Base-by-base conservation (phyloP, 2,113 vertebrate species). In the Fukomys damarensis region DNA sequence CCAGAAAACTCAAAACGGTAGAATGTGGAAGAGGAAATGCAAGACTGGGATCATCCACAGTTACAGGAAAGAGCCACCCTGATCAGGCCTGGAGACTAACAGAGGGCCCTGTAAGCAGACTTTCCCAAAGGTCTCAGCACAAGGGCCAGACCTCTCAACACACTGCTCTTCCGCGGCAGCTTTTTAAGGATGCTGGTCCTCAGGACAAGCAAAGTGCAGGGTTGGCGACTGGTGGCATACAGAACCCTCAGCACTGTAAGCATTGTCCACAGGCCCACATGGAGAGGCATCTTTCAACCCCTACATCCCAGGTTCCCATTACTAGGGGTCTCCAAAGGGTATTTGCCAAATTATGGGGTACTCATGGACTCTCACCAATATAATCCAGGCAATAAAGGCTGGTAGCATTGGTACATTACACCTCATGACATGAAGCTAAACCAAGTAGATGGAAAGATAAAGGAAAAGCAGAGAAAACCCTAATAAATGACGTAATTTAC, bases 401-500 rank as follows among this genome's bases (percentile, higher is more conserved):
- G 76, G 16, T 58, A 95, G 76, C 84, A 87, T 17, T 92, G 17
- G 38, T 9, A 90, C 58, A 16, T 22, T 83, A 16, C 76, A 89
- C 6, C 10, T 38, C 30, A 89, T 52, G 32, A 68, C 35, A n/a
- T 52, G 19, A 94, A 92, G 41, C 24, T 90, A 92, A 93, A 84
- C n/a, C 28, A 94, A 66, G 30, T 74, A 2, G 8, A 59, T 22
- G 12, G 56, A 6, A 10, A 74, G 17, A 49, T 5, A 46, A 6
- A 7, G 14, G 93, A 3, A 82, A 93, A 76, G 58, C 41, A 91
- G 16, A 91, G 13, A 79, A 96, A 95, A 86, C 58, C 41, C 56
- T 94, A 98, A 98, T 97, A 97, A 98, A 98, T 52, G 77, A 88
- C 90, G 24, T 96, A 14, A 94, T 93, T 19, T 66, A 86, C 54